Conservation (phyloP, 2,113 vertebrate genomes). For the Chaetops frenatus region DNA sequence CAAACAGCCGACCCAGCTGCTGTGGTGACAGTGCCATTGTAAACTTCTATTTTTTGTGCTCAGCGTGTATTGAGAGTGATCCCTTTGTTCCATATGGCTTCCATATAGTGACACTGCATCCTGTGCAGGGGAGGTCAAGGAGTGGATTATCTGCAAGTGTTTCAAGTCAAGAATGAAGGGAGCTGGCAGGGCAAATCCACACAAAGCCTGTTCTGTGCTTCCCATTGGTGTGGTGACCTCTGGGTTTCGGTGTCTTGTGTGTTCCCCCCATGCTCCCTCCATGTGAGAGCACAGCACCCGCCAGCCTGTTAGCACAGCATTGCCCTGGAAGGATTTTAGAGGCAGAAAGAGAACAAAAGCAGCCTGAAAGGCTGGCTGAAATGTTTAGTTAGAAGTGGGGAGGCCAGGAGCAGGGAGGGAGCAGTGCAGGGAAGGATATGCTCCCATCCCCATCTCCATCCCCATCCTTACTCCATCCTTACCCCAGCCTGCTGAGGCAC, state of each 20-base stretch:
- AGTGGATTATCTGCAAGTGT: slow-evolving; percentile 54
- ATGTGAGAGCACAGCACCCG: background rate
- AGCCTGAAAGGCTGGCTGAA: background rate
- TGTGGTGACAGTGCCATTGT: slow-evolving; percentile 10
- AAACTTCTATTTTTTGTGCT: background rate
- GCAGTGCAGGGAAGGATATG: background rate
- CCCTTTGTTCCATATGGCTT: slow-evolving; percentile 57
- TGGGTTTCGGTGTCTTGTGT: background rate
- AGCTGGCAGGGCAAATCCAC: background rate
- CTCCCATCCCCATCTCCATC: background rate
- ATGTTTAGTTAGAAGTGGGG: background rate
- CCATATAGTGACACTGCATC: slow-evolving; percentile 48
- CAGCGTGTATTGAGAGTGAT: background rate
- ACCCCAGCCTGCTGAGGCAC: background rate
- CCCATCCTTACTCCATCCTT: too few relatives aligned
- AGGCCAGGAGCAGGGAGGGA: background rate
- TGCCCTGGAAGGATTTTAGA: background rate
- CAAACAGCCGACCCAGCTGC: slow-evolving; percentile 26
- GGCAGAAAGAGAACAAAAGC: slow-evolving; percentile 8
- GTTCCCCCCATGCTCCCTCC: background rate
- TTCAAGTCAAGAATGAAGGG: slow-evolving; percentile 56
- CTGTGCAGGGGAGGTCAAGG: slow-evolving; percentile 46
- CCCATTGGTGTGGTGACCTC: background rate
- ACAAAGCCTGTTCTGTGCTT: slow-evolving; percentile 58
- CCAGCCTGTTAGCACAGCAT: background rate